These are phyloP conservation scores for Periophthalmus modestus DNA, from an alignment of 2,113 vertebrate species.

Conservation along the genomic window DNA sequence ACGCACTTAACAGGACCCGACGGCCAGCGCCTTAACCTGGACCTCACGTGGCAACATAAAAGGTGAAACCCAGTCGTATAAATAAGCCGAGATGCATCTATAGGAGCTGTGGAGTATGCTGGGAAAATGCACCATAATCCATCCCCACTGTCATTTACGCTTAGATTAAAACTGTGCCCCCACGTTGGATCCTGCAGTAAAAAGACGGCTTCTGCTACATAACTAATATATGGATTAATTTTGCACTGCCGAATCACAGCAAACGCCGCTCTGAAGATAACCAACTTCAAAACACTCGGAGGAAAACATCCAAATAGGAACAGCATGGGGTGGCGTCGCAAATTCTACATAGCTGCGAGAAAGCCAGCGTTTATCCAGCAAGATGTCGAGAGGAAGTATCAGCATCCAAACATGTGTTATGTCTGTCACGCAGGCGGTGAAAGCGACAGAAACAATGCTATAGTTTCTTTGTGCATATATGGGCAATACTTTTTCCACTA, in stretches of 20 bases:
- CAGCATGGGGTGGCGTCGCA: constrained; percentile 16
- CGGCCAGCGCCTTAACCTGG: constrained; percentile 18
- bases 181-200: constrained; percentile 34
- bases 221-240: constrained; percentile 64
- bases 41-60: not conserved
- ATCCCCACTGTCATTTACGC: constrained; percentile 50
- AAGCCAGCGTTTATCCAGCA: constrained; percentile 6
- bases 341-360: constrained; percentile 16
- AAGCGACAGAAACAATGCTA: not conserved
- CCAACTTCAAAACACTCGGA: constrained; percentile 46
- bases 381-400: constrained; percentile 4
- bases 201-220: constrained; percentile 41
- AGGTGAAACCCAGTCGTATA: constrained; percentile 15
- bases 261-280: constrained; percentile 50
- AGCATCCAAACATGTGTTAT: constrained; percentile 16
- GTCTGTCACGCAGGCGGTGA: not conserved
- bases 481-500: not conserved
- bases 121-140: constrained; percentile 49
- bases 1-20: not conserved
- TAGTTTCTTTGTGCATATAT: not conserved
- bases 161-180: constrained; percentile 51
- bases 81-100: constrained; percentile 7
- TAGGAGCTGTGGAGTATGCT: constrained; percentile 17
- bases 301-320: constrained; percentile 26
- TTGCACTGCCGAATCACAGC: constrained; percentile 36